These are phyloP conservation scores for Eristalis arbustorum DNA, from an alignment of 2,888 invertebrate genomes.

Conservation along the genomic window DNA sequence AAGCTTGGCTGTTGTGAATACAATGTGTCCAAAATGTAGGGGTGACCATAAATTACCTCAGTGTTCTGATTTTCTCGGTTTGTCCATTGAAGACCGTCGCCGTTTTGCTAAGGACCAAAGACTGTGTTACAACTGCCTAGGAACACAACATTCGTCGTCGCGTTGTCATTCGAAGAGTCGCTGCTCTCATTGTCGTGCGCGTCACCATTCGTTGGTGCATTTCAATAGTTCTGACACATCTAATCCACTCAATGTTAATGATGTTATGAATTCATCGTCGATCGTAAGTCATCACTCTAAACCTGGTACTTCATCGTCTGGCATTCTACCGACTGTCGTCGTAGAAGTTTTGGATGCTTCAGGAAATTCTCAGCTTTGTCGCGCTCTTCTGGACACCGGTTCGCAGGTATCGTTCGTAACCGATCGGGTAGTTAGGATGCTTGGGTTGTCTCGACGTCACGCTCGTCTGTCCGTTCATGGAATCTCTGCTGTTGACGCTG, in stretches of 20 bases:
- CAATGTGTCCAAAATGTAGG: too few species aligned
- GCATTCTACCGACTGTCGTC: conserved; percentile 1
- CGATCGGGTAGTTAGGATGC: conserved; percentile 2
- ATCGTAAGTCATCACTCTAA: conserved; percentile 1
- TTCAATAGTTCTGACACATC: not conserved
- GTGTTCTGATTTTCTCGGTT: not conserved
- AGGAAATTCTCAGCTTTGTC: not conserved
- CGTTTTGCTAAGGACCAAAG: conserved; percentile 15
- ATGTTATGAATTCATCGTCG: not conserved
- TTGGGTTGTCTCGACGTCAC: conserved; percentile 5
- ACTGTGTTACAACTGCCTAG: conserved; percentile 21
- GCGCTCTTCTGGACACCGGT: not conserved
- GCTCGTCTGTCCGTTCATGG: conserved; percentile 13
- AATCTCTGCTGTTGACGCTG: conserved; percentile 1
- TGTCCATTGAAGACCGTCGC: not conserved
- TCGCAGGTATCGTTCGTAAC: conserved; percentile 2
- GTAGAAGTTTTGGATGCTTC: conserved; percentile 16
- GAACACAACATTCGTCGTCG: conserved; percentile 15
- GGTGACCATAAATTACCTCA: too few species aligned
- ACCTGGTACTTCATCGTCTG: not conserved
- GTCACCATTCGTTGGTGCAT: not conserved
- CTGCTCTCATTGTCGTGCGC: too few species aligned
- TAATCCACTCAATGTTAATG: not conserved
- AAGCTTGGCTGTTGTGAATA: too few species aligned
- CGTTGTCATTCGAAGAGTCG: too few species aligned